These are phyloP conservation scores for Pedicia rivosa DNA, from an alignment of 2,888 invertebrate species.

Conservation along the genomic window DNA sequence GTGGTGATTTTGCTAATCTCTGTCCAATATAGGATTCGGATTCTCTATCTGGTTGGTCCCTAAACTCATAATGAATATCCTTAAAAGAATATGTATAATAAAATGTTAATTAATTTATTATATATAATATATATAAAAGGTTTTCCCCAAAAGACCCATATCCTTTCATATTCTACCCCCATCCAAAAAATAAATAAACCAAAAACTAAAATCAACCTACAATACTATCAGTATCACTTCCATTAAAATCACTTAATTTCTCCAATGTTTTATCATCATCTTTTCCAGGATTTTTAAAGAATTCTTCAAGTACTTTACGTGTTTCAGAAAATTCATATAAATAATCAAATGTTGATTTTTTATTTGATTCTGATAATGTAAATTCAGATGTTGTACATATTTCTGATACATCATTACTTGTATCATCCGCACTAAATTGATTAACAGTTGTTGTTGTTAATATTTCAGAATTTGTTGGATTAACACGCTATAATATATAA, in stretches of 20 bases:
- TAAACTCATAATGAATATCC: conserved; percentile 15
- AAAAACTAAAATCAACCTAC: conserved; percentile 16
- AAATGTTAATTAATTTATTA: not conserved
- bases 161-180: no score
- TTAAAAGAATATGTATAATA: conserved; percentile 3
- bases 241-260: conserved; percentile 21
- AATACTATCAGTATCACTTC: conserved; percentile 27
- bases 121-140: not conserved
- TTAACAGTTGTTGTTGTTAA: conserved; percentile 7
- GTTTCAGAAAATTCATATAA: conserved; percentile 85
- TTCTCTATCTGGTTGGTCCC: conserved; percentile 7
- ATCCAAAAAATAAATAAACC: not conserved
- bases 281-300: conserved; percentile 65
- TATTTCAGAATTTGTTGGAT: conserved; percentile 13
- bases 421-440: conserved; percentile 27
- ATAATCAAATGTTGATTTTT: conserved; percentile 62
- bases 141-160: not conserved
- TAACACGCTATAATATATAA: no score
- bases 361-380: conserved; percentile 19
- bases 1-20: conserved; percentile 11
- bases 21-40: conserved; percentile 11
- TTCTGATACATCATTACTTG: conserved; percentile 31
- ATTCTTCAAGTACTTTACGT: conserved; percentile 77
- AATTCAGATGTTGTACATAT: conserved; percentile 30
- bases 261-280: conserved; percentile 22